Base-by-base conservation (phyloP, 1,140 invertebrate species). In the Drosophila trapezifrons region DNA sequence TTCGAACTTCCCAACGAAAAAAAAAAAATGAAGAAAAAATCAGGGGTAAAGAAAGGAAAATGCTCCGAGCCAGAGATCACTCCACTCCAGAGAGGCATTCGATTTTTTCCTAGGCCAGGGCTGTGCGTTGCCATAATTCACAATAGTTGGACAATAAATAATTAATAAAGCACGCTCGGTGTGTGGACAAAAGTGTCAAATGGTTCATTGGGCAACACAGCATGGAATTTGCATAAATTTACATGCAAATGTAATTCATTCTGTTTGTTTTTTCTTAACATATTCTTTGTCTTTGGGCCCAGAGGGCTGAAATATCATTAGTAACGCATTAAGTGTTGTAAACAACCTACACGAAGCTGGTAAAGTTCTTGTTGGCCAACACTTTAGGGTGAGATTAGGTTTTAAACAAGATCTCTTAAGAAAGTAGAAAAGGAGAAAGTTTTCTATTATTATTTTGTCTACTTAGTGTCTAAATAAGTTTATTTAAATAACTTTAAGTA, bases 181-280 rank as follows among this genome's bases (percentile, higher is more conserved):
- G 78, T 81, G 83, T 86, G 62, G 64, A 87, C 69, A 87, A 87
- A 87, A 89, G 83, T 87, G 83, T 87, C 83, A 87, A 86, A 83
- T 73, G 67, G 72, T 82, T 71, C 76, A 89, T 83, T 87, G 79
- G 59, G 60, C 82, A 85, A 86, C 81, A 81, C 81, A 86, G 78
- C 76, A 73, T 79, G 63, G 63, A 83, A 89, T 87, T 89, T 89
- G 45, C 84, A 89, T 87, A 87, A 80, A 87, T 83, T 89, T 78
- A 65, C 69, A 87, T 87, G 37, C 71, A 75, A 76, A 66, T 76
- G 51, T 64, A 65, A 75, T 64, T 75, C 59, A 64, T 64, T 64
- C 54, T 45, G 69, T 71, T 71, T 71, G 43, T 71, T 71, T 58
- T 57, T 10, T 37, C 13, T 10, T 29, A 8, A 8, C 27, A 32